Evolutionary conservation across 1,140 invertebrate species (phyloP), one percentile per base, ranked within the genome.

Genomic region (Brachionus calyciflorus): DNA sequence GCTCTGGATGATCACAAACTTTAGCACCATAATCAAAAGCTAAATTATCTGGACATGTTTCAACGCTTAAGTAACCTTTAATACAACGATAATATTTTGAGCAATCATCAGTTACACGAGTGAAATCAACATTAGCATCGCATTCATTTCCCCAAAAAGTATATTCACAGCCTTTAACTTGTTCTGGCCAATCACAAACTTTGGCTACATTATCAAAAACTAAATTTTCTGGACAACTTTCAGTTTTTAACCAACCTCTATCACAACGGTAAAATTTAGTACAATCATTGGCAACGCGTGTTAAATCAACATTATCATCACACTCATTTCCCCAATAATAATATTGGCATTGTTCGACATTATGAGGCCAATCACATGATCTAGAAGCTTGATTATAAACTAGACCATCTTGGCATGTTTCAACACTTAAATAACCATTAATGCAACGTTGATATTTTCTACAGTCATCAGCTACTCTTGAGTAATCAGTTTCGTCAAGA

Each of bases 261-360:
- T 51, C 44, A 17, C 48, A 70, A 30, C 65, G 12, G 40, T 46
- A 70, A 28, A 28, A 70, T 26, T 70, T 70, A 14, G 17, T 70
- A 10, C 65, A 70, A 48, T 70, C 65, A 46, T 30, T 26, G 12
- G 37, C 26, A 26, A 46, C 40, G 9, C 26, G 21, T n/a, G 40
- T 70, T 12, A 17, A 51, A 51, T 70, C 65, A n/a, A 19, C 17
- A 17, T 28, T 19, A 37, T 37, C 19, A 37, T 37, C 55, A 37
- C 55, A 60, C 37, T 60, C 55, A 28, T 55, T 55, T 55, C 53
- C 53, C 53, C 48, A 55, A 55, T 55, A 55, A n/a, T 24, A 28
- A 28, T 55, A 28, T 55, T 55, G 24, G 33, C 53, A 55, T n/a
- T 28, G 24, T 28, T 24, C 24, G 5, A 55, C 53, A 55, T 55